phyloP scores from a whole-genome alignment of 2,113 vertebrate genomes.

The Caloenas nicobarica region DNA sequence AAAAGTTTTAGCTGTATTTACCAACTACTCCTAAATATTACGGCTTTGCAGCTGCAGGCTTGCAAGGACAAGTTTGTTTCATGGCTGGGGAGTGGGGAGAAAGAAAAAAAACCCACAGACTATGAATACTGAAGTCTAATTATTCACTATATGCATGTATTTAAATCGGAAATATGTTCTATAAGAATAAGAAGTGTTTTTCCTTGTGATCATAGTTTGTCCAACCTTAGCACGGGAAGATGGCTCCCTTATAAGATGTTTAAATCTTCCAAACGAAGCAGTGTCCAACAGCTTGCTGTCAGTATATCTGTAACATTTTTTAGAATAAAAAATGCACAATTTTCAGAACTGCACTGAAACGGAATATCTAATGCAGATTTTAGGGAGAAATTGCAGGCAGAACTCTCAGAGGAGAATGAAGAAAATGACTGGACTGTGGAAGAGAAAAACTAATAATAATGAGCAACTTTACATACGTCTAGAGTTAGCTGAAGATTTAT shows the following conservation, averaged over 20 bases:
- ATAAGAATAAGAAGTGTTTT: background rate
- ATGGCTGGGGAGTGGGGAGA: fast-evolving
- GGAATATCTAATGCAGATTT: background rate
- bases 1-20: background rate
- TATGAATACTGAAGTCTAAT: background rate
- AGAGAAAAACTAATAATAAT: background rate
- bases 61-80: background rate
- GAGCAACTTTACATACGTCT: background rate
- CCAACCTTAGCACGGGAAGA: background rate
- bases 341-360: background rate
- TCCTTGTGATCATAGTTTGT: background rate
- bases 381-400: background rate
- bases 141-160: background rate
- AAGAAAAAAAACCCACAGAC: background rate
- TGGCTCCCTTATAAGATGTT: background rate
- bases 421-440: background rate
- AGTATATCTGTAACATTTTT: background rate
- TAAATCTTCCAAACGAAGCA: background rate
- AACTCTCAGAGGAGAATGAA: background rate
- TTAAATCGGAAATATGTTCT: background rate
- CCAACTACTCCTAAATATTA: background rate
- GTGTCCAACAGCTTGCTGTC: background rate
- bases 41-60: background rate
- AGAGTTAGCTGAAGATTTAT: background rate
- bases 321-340: background rate